Base-by-base conservation (phyloP, 2,797 vertebrate species). In the Anas capensis region DNA sequence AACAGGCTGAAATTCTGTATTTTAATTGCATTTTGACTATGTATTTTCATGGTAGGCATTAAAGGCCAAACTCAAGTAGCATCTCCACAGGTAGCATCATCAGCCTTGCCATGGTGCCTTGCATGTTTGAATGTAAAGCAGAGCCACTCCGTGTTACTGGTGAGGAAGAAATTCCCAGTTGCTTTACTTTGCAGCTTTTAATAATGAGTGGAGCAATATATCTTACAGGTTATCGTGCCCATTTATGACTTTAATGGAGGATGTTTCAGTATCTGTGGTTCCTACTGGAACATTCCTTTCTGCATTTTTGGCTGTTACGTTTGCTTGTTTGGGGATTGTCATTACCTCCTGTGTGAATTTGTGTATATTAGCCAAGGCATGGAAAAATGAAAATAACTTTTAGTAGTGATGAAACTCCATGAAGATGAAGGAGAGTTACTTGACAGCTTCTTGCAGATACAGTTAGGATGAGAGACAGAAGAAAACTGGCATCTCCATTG, bases 1-100 rank as follows among this genome's bases (percentile, higher is more conserved):
- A 91, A 70, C 26, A 27, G 69, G 23, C 33, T 2, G 20, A 60
- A 93, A 34, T 65, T 88, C 33, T 58, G 0, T 4, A 26, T 86
- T 91, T 92, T 82, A 93, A 92, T 97, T 96, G 53, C 24, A 24
- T 88, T 92, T 87, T 87, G 18, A 51, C 44, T 75, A 34, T 66
- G 18, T 17, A 23, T 64, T 61, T 64, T 73, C 42, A 15, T 70
- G 16, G 57, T 8, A 68, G 36, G 20, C 48, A 15, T 65, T 34
- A 81, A 85, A 85, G 14, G 57, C 12, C 33, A 62, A 66, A 31
- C 7, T 20, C 33, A 31, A 57, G 56, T 4, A 60, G 34, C 38
- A 80, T 48, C 46, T 86, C 83, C 27, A 6, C 20, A 26, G 48
- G 14, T 36, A 38, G 40, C 2, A 0, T 14, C 70, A 38, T 44